phyloP scores from a whole-genome alignment of 2,888 invertebrate genomes.

The Hirtodrosophila duncani region DNA sequence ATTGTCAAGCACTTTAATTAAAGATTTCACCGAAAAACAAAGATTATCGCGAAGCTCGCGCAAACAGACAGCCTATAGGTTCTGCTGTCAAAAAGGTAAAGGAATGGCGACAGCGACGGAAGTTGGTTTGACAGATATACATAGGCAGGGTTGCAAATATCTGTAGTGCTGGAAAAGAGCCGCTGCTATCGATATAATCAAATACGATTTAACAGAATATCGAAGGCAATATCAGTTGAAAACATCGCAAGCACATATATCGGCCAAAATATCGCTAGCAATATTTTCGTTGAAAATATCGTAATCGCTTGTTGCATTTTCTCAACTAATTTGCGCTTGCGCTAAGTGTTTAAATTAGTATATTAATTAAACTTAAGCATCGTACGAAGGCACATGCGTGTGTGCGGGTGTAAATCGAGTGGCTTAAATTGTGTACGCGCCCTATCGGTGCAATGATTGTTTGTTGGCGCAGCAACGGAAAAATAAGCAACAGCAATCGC shows the following conservation, averaged over 20 bases:
- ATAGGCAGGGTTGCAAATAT: slow-evolving; percentile 49
- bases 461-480: neutral
- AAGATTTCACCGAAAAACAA: slow-evolving; percentile 74
- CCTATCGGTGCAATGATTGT: neutral
- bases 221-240: too few species aligned
- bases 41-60: slow-evolving; percentile 72
- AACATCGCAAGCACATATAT: too few species aligned
- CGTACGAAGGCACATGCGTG: neutral
- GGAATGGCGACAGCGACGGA: slow-evolving; percentile 75
- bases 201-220: too few species aligned
- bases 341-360: slow-evolving; percentile 48
- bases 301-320: slow-evolving; percentile 4
- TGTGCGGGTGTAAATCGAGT: neutral
- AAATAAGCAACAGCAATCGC: neutral
- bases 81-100: slow-evolving; percentile 78
- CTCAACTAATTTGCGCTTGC: slow-evolving; percentile 49
- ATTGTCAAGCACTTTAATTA: slow-evolving; percentile 71
- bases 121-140: slow-evolving; percentile 53
- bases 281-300: slow-evolving; percentile 3
- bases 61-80: slow-evolving; percentile 75
- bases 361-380: slow-evolving; percentile 41
- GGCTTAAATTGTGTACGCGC: neutral
- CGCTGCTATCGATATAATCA: neutral
- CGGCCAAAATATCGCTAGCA: too few species aligned
- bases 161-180: neutral